Conservation (phyloP, 2,888 invertebrate genomes). For the Thera britannica region DNA sequence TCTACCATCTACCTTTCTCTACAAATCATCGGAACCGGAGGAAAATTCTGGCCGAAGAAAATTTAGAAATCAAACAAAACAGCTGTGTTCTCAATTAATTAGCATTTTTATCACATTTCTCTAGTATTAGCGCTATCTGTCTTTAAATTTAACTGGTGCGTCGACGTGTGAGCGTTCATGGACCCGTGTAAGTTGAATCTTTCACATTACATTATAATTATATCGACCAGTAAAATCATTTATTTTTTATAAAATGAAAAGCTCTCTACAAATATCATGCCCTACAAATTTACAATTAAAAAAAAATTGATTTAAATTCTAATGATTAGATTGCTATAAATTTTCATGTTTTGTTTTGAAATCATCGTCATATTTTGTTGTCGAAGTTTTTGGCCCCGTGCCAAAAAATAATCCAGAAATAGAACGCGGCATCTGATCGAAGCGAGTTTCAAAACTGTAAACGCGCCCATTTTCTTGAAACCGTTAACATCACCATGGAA, state of each 20-base stretch:
- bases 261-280: too few relatives aligned
- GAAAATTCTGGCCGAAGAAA: too few relatives aligned
- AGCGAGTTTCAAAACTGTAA: conserved; percentile 49
- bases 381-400: conserved; percentile 57
- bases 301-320: too few relatives aligned
- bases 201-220: neutral
- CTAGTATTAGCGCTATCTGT: too few relatives aligned
- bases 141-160: too few relatives aligned
- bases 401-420: conserved; percentile 71
- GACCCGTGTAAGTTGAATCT: neutral
- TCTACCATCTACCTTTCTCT: too few relatives aligned
- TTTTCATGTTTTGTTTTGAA: conserved; percentile 56
- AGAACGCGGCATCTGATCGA: conserved; percentile 52
- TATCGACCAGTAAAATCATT: neutral
- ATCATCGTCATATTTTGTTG: conserved; percentile 56
- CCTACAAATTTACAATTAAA: too few relatives aligned
- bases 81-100: too few relatives aligned
- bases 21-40: too few relatives aligned
- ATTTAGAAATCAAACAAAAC: too few relatives aligned
- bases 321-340: neutral
- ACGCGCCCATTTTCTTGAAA: conserved; percentile 43
- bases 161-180: neutral
- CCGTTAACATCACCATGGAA: conserved; percentile 59
- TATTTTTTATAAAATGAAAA: too few relatives aligned
- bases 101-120: too few relatives aligned